Evolutionary conservation across 2,113 vertebrate species (phyloP), one percentile per base, ranked within the genome.

Genomic region (Pyrgilauda ruficollis): DNA sequence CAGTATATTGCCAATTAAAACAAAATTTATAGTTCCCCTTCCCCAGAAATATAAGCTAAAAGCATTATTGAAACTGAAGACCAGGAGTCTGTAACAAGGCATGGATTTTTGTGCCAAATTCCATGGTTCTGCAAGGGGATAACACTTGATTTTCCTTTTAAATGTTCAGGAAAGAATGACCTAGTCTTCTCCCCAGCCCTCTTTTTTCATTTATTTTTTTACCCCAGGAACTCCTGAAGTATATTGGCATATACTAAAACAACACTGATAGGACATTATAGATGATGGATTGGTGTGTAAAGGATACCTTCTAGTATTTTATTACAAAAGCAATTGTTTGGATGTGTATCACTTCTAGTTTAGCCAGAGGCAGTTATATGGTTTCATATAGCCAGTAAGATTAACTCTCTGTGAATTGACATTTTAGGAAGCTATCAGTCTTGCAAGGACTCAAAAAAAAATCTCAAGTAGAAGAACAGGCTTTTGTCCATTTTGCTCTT

Each of bases 251-350:
- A 74, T 62, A 58, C 73, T 84, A 56, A 88, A 95, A 1, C 39
- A 63, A 47, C 55, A 74, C 74, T 88, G 76, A 70, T 55, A 56
- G 61, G 68, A 67, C 9, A 7, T 47, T 81, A 66, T 26, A 67
- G 52, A 33, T 81, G 89, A 84, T 90, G 76, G 55, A 92, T 86
- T 90, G 56, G 20, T 73, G 47, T 3, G 2, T 78, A 35, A 93
- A 90, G 52, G 61, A 84, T 59, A 63, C 22, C 41, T 72, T 75
- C 61, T 64, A 75, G 61, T 89, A 81, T 87, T 96, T 91, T 58
- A 68, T 86, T 92, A 79, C 62, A 82, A 79, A 96, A 94, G 64
- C 43, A 59, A 63, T 89, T 88, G 81, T 82, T 96, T 93, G 90
- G 82, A 85, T 83, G 58, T 67, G 41, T 88, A 86, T 93, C 81